Conservation (phyloP, 2,888 invertebrate species). For the Cephalotes varians region DNA sequence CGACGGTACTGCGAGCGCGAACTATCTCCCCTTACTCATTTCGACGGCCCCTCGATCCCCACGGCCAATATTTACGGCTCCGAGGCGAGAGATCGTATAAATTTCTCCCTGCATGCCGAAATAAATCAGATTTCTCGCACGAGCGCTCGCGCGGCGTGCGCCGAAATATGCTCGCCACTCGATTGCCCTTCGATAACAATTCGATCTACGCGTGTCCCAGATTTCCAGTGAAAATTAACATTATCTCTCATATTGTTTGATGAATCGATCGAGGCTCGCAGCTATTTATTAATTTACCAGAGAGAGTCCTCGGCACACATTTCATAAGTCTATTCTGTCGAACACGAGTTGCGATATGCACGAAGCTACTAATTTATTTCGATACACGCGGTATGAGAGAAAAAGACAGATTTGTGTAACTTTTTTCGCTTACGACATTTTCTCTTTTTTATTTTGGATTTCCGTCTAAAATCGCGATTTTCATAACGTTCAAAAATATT, state of each 20-base stretch:
- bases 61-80: neutral
- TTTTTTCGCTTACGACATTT: neutral
- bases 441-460: neutral
- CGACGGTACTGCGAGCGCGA: neutral
- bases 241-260: neutral
- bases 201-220: conserved; percentile 16
- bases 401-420: no score
- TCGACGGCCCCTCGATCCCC: neutral
- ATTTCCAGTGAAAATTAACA: neutral
- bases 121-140: conserved; percentile 17
- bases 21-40: neutral
- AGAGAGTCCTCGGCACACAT: neutral
- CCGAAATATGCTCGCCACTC: neutral
- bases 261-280: neutral
- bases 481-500: neutral
- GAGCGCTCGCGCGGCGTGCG: neutral
- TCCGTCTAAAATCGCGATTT: neutral
- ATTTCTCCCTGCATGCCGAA: neutral
- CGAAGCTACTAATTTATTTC: neutral
- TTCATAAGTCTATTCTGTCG: neutral
- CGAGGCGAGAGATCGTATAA: neutral
- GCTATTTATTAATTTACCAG: neutral
- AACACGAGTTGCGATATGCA: neutral
- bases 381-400: neutral
- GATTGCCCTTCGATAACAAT: neutral